Conservation (phyloP, 2,797 vertebrate species). For the Hemitrygon akajei region DNA sequence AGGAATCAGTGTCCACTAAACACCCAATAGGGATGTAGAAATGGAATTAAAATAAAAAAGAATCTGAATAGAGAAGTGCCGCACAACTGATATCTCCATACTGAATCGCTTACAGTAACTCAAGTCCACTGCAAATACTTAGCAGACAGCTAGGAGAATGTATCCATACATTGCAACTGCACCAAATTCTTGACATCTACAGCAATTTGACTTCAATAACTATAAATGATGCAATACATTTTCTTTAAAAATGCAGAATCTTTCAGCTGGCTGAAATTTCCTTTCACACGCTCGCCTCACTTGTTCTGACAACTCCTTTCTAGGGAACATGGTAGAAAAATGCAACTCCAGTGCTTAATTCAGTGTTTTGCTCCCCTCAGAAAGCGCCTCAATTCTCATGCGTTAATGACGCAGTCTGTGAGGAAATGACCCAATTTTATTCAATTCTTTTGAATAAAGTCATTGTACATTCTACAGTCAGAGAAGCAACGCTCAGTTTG, state of each 20-base stretch:
- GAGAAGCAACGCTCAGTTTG: background rate
- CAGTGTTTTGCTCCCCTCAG: background rate
- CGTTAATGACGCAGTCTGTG: slow-evolving; percentile 16
- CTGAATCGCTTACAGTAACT: background rate
- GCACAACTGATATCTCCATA: background rate
- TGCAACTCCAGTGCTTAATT: background rate
- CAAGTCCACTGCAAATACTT: background rate
- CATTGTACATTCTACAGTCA: background rate
- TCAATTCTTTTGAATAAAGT: slow-evolving; percentile 22
- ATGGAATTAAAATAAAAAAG: background rate
- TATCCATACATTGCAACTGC: background rate
- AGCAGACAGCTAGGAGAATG: background rate
- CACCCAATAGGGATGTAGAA: background rate
- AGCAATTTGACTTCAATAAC: background rate
- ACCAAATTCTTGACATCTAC: background rate
- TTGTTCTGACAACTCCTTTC: slow-evolving; percentile 9
- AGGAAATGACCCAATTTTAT: slow-evolving; percentile 34
- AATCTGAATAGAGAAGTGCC: background rate
- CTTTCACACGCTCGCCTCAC: background rate
- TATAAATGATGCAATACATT: background rate
- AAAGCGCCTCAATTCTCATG: background rate
- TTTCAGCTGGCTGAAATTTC: background rate
- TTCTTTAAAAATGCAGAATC: background rate
- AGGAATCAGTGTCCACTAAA: background rate
- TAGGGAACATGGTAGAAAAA: background rate